Conservation (phyloP, 2,888 invertebrate genomes). For the Neoascia interrupta region DNA sequence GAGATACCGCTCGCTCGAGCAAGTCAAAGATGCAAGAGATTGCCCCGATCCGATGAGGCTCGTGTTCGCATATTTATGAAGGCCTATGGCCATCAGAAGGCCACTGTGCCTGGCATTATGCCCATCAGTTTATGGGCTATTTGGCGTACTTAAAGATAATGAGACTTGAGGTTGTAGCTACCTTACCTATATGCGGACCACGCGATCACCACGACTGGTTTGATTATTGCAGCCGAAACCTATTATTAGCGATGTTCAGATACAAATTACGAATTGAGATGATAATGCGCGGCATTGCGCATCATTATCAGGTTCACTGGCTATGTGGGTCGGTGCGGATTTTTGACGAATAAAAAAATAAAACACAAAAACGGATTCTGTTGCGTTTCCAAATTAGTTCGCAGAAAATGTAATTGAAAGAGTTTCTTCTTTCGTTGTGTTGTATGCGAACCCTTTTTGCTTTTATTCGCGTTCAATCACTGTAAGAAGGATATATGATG, state of each 20-base stretch:
- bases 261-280: constrained; percentile 65
- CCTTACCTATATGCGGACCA: constrained; percentile 45
- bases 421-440: constrained; percentile 19
- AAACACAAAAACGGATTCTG: constrained; percentile 10
- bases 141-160: constrained; percentile 60
- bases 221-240: constrained; percentile 61
- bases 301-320: constrained; percentile 68
- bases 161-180: constrained; percentile 27
- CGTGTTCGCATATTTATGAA: constrained; percentile 45
- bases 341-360: constrained; percentile 4
- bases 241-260: constrained; percentile 67
- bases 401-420: constrained; percentile 45
- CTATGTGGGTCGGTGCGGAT: constrained; percentile 59
- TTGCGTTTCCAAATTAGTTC: constrained; percentile 52
- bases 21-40: constrained; percentile 42
- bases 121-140: constrained; percentile 56
- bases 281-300: constrained; percentile 65
- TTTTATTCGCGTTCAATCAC: constrained; percentile 12
- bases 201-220: constrained; percentile 61
- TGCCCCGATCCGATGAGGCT: constrained; percentile 35
- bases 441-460: constrained; percentile 36
- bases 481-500: not conserved
- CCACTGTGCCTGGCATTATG: constrained; percentile 59
- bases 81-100: constrained; percentile 65
- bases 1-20: constrained; percentile 55